A percentile compares a stretch with the other conserved stretches of the same genome.
These are phyloP conservation scores for Premnoplex brunnescens DNA, from an alignment of 2,797 vertebrate genomes.

Conservation along the genomic window DNA sequence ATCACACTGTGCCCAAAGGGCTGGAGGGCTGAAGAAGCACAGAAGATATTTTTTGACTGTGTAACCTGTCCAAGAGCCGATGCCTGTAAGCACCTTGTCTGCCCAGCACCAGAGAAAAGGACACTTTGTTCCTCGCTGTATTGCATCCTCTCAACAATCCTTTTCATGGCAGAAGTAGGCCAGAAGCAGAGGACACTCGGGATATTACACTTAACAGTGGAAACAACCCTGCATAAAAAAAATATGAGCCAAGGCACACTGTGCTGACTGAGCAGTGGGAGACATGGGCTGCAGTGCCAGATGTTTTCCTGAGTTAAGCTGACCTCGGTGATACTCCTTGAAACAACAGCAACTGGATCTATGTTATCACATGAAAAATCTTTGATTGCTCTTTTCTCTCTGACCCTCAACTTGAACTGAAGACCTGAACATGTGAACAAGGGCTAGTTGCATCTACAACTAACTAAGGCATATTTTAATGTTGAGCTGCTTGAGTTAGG, in stretches of 20 bases:
- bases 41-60: neutral
- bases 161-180: neutral
- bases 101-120: accelerated
- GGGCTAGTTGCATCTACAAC: neutral
- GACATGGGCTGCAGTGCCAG: neutral
- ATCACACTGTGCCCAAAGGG: accelerated
- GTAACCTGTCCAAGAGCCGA: neutral
- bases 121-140: accelerated
- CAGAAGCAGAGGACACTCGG: neutral
- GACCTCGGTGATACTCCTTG: neutral
- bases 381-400: neutral
- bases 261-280: neutral
- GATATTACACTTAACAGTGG: neutral
- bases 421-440: neutral
- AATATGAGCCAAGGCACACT: neutral
- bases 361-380: neutral
- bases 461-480: neutral
- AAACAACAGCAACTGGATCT: neutral
- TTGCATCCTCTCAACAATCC: accelerated
- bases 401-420: neutral
- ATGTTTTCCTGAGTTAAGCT: neutral
- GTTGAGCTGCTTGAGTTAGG: accelerated
- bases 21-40: neutral
- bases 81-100: accelerated
- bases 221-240: neutral